These are phyloP conservation scores for Thalassophryne amazonica DNA, from an alignment of 2,797 vertebrate genomes.

Conservation along the genomic window DNA sequence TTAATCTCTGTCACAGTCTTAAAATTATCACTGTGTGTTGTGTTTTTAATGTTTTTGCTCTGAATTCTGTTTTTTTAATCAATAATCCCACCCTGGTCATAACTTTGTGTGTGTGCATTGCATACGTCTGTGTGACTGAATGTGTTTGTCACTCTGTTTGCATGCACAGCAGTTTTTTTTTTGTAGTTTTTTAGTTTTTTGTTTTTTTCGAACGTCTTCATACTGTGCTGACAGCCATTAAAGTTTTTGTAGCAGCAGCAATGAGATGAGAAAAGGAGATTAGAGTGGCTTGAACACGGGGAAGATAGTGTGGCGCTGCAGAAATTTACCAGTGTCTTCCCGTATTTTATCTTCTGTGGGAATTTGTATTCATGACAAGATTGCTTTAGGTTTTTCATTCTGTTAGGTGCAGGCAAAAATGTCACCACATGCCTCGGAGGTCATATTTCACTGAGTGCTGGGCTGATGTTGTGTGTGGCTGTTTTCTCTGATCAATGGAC, in stretches of 20 bases:
- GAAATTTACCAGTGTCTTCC: constrained; percentile 47
- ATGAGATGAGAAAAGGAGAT: constrained; percentile 29
- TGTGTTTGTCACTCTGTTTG: constrained; percentile 36
- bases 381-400: constrained; percentile 50
- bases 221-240: constrained; percentile 52
- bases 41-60: constrained; percentile 14
- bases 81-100: neutral
- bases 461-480: constrained; percentile 11
- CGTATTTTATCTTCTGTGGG: constrained; percentile 49
- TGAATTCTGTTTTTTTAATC: neutral
- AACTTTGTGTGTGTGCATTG: neutral
- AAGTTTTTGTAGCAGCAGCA: constrained; percentile 26
- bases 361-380: constrained; percentile 36
- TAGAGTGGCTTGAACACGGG: constrained; percentile 6
- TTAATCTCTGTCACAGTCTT: constrained; percentile 7
- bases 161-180: constrained; percentile 35
- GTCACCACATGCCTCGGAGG: constrained; percentile 21
- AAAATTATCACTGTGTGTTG: constrained; percentile 9
- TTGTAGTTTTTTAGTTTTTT: neutral
- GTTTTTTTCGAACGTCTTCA: neutral
- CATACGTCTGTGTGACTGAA: constrained; percentile 2
- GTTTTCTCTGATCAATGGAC: constrained; percentile 44
- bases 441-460: constrained; percentile 26
- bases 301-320: neutral
- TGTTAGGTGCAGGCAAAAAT: constrained; percentile 31